Evolutionary conservation across 2,888 invertebrate genomes (phyloP), one percentile per base, ranked within the genome.

Genomic region (Loripinus fragilis): DNA sequence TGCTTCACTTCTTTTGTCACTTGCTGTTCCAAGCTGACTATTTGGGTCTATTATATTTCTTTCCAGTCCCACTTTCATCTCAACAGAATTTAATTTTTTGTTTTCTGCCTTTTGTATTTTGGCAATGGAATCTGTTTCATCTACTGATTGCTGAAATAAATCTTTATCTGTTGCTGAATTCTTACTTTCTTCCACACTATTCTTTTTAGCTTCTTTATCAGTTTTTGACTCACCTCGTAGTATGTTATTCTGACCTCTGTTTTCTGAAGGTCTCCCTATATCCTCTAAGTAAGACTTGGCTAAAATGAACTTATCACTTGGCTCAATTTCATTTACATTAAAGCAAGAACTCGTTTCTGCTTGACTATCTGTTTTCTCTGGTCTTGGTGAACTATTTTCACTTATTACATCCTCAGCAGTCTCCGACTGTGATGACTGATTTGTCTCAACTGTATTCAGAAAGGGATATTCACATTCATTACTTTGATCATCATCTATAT

Each of bases 121-220:
- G 20, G n/a, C 7, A 20, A 55, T 23, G 15, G 55, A 55, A 55
- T 55, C 55, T 55, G 55, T 55, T 55, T 55, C 55, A 55, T 55
- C 55, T 8, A 55, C 55, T 25, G 55, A 55, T 5, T n/a, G 2
- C 25, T 55, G 7, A 55, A 8, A 12, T 8, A 38, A 38, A 12
- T 12, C 12, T 38, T 38, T 38, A 38, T 38, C 38, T n/a, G 5
- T 38, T 38, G 12, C 12, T 38, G 38, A 38, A 38, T 38, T 38
- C 38, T 8, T 12, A 38, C 8, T 48, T 48, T n/a, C 48, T 48
- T 5, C 17, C 48, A n/a, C n/a, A n/a, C n/a, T n/a, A n/a, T n/a
- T n/a, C n/a, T n/a, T n/a, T 38, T 38, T 38, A 38, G 38, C 38
- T 12, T 38, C 7, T 5, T 5, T 38, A 38, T 38, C 38, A 38